Percentiles rank a stretch among this genome's conserved stretches.
Conservation (phyloP, 2,888 invertebrate species). For the Cataglyphis albicans region DNA sequence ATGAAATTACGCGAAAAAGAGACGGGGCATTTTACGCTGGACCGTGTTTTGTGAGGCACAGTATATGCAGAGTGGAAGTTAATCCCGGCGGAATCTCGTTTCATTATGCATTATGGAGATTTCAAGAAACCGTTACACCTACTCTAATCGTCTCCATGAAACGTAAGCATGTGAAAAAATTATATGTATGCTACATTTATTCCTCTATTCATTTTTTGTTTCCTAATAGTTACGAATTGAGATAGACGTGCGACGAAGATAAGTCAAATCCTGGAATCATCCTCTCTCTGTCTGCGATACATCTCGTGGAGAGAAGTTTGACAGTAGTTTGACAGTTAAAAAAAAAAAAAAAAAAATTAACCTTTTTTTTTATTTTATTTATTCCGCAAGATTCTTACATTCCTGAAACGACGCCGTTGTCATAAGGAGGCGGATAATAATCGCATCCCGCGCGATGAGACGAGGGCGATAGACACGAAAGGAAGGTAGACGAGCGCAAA, state of each 20-base stretch:
- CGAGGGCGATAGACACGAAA: conserved; percentile 68
- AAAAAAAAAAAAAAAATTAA: too few relatives aligned
- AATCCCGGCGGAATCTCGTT: conserved; percentile 24
- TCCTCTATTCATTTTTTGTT: not conserved
- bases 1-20: conserved; percentile 82
- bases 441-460: conserved; percentile 71
- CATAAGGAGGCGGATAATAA: conserved; percentile 60
- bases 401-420: conserved; percentile 51
- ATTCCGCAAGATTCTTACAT: conserved; percentile 16
- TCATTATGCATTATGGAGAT: not conserved
- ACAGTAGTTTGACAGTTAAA: not conserved
- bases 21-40: conserved; percentile 53
- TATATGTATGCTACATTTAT: not conserved
- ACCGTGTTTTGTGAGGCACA: conserved; percentile 27
- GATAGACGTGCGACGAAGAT: not conserved
- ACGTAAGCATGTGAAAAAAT: not conserved
- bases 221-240: not conserved
- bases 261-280: not conserved
- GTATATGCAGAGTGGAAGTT: conserved; percentile 38
- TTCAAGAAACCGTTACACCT: conserved; percentile 22
- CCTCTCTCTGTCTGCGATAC: not conserved
- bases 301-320: not conserved
- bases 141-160: not conserved
- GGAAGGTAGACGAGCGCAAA: conserved; percentile 39
- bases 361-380: too few relatives aligned